Base-by-base conservation (phyloP, 1,140 invertebrate genomes). In the Rhyacophila brunnea region DNA sequence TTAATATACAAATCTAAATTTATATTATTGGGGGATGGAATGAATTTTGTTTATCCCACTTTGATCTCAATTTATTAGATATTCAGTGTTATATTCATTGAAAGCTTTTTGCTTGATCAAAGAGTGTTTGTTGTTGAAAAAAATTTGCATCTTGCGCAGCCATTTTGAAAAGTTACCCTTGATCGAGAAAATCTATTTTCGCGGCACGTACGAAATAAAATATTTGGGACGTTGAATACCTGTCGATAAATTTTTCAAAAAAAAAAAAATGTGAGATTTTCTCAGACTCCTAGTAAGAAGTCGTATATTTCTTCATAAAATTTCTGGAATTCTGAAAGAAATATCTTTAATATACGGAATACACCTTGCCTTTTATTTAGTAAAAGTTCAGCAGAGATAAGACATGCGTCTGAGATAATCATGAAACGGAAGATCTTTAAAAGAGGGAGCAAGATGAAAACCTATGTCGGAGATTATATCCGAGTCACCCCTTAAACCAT, bases 251-350 rank as follows among this genome's bases (percentile, higher is more conserved):
- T 60, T 60, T 60, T 18, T 42, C 32, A 7, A 28, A 28, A 51
- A 28, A 59, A 44, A 60, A 60, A 50, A 51, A 28, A 59, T 53
- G 52, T 63, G 55, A 63, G 55, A 63, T 63, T 63, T 59, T 58
- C 35, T 18, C 51, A 42, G 6, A 38, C 18, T 34, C 32, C 28
- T 38, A 19, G 47, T 44, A 42, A 23, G 49, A 34, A 14, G 34
- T 13, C 45, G 35, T 54, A 59, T 28, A 28, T 54, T 62, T 62
- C 50, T 57, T 48, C 52, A 52, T 35, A 47, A 47, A 59, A 58
- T 59, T 14, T 15, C 18, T 42, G 17, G 45, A 62, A 62, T 55
- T 59, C 43, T 36, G 23, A 42, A 56, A 46, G 60, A 49, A 42
- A 62, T 54, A 49, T 56, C 50, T 50, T 62, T 58, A 55, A 62